These are phyloP conservation scores for Euphysa ruthae DNA, from an alignment of 30 jellyfish, hydroid and myxozoan genomes.

Conservation along the genomic window DNA sequence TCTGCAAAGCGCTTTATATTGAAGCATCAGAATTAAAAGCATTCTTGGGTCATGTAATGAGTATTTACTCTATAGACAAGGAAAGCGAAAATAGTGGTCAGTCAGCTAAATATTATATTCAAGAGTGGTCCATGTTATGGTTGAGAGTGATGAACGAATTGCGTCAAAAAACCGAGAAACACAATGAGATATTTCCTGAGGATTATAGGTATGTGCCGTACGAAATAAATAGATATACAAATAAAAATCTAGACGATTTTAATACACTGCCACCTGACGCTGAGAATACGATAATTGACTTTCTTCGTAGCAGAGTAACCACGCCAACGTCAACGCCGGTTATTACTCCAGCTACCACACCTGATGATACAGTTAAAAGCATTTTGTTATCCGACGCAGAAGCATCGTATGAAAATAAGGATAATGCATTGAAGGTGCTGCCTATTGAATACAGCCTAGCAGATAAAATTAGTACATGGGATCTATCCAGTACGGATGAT, in stretches of 20 bases:
- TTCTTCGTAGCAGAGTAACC: slow-evolving; percentile 19
- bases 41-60: slow-evolving; percentile 60
- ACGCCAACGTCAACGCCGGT: background rate
- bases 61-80: background rate
- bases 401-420: background rate
- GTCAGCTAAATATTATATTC: slow-evolving; percentile 58
- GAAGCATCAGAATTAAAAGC: slow-evolving; percentile 84
- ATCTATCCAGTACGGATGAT: background rate
- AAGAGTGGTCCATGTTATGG: slow-evolving; percentile 89
- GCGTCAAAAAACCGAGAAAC: slow-evolving; percentile 51
- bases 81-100: slow-evolving; percentile 17
- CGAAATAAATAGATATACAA: background rate
- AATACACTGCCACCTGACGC: slow-evolving; percentile 19
- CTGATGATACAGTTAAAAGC: background rate
- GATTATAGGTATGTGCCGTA: slow-evolving; percentile 13
- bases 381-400: background rate
- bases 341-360: background rate
- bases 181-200: slow-evolving; percentile 5
- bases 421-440: background rate
- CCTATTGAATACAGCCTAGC: background rate
- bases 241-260: background rate
- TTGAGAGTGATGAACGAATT: slow-evolving; percentile 76
- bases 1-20: slow-evolving; percentile 47
- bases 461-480: background rate
- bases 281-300: slow-evolving; percentile 6